Base-by-base conservation (phyloP, 2,888 invertebrate genomes). In the Polia nebulosa region DNA sequence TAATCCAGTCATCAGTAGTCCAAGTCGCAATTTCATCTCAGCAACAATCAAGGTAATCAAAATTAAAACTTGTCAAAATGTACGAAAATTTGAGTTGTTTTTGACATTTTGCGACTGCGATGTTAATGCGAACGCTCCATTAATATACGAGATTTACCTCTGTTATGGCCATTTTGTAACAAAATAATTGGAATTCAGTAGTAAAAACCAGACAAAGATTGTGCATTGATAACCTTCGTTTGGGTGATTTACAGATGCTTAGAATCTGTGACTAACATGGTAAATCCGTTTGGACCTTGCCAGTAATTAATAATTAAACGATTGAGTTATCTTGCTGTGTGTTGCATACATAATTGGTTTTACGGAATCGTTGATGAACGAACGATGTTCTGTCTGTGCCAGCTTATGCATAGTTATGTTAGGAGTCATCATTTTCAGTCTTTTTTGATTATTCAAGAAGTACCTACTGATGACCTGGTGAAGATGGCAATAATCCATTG, bases 271-370 rank as follows among this genome's bases (percentile, higher is more conserved):
- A 71, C 65, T 60, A 71, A 60, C 51, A 60, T 57, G 41, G 60
- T 75, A 36, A 75, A 52, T 75, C 27, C 32, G 27, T 7, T 3
- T 9, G 15, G 39, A 75, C 75, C 64, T 75, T 75, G 57, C 27
- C 7, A n/a, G 49, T 75, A 75, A 70, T 75, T 75, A 65, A 70
- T 60, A 64, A 56, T 75, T 64, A 70, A 75, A 73, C 45, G 64
- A 71, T 75, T 71, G 29, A 65, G 41, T 36, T 75, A 36, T 52
- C 64, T 65, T n/a, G 29, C 25, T 57, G 22, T 9, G 64, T 47
- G 17, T 34, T 25, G 71, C 60, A 71, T 65, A 44, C 76, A 20
- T 1, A 57, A 75, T 71, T 20, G 25, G 36, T 34, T 64, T 3
- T 20, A 56, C 11, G 41, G 53, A 32, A 62, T 62, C n/a, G 4